Percentiles rank a stretch among this genome's conserved stretches.
Evolutionary conservation across 2,888 invertebrate species (phyloP).

Genomic region (Drosophila mulleri): DNA sequence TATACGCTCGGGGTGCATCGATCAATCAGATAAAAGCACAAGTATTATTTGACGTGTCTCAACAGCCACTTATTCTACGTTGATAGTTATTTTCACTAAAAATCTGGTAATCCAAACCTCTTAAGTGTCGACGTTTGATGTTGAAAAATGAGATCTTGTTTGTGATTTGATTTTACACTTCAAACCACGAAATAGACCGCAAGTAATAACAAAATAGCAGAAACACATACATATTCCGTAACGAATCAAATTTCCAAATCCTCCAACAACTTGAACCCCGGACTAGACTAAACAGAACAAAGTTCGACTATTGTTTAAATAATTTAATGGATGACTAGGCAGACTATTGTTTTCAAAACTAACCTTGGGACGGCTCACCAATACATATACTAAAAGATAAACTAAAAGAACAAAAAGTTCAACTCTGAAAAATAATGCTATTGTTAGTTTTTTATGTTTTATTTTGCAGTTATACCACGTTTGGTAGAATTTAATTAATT

Average conservation of each 20-base stretch:
- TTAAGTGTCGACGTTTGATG: constrained; percentile 13
- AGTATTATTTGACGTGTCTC: constrained; percentile 24
- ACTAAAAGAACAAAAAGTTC: too few relatives aligned
- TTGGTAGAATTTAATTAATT: too few relatives aligned
- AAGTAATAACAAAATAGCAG: constrained; percentile 34
- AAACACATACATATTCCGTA: constrained; percentile 1
- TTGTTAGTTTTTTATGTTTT: too few relatives aligned
- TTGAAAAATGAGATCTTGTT: constrained; percentile 36
- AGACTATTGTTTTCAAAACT: neutral
- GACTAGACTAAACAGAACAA: constrained; percentile 31
- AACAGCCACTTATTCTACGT: constrained; percentile 4
- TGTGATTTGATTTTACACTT: constrained; percentile 29
- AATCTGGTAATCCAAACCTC: constrained; percentile 39
- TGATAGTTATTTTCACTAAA: constrained; percentile 16
- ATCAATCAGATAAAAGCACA: constrained; percentile 30
- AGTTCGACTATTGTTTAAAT: constrained; percentile 12
- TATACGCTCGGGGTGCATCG: constrained; percentile 12
- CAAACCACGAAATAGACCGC: constrained; percentile 41
- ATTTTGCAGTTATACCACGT: too few relatives aligned
- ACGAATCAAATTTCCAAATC: constrained; percentile 33
- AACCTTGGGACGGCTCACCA: neutral
- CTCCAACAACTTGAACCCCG: constrained; percentile 13
- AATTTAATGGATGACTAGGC: constrained; percentile 11
- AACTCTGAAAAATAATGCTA: too few relatives aligned
- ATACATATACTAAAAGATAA: too few relatives aligned